Evolutionary conservation across 2,113 vertebrate species (phyloP).

Genomic region (Progne subis): DNA sequence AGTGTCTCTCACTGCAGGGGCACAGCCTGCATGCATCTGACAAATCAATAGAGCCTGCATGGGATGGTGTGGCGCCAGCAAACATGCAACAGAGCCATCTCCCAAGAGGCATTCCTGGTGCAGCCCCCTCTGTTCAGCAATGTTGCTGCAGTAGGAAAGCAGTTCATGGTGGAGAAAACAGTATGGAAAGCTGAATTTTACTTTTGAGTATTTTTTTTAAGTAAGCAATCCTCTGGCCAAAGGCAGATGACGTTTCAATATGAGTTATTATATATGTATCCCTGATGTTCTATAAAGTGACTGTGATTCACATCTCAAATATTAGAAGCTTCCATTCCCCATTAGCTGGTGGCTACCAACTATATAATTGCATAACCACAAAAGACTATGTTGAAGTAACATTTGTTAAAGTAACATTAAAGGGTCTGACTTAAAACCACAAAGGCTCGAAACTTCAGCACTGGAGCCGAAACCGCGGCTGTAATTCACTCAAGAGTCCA

Average conservation of each 20-base stretch:
- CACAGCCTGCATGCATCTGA: neutral
- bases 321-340: conserved; percentile 80
- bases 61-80: neutral
- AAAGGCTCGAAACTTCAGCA: conserved; percentile 59
- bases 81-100: neutral
- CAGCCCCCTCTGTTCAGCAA: neutral
- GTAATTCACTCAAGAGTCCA: conserved; percentile 72
- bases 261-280: conserved; percentile 58
- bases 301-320: conserved; percentile 77
- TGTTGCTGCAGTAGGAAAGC: neutral
- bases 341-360: conserved; percentile 74
- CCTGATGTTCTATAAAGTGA: conserved; percentile 69
- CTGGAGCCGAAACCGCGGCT: conserved; percentile 55
- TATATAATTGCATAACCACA: conserved; percentile 82
- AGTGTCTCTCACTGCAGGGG: neutral
- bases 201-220: conserved; percentile 3
- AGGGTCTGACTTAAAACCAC: conserved; percentile 74
- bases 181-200: conserved; percentile 28
- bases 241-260: conserved; percentile 62
- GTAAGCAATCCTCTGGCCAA: conserved; percentile 47
- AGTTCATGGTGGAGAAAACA: neutral
- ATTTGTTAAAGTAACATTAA: conserved; percentile 80
- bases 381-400: conserved; percentile 78
- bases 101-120: neutral
- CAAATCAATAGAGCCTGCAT: neutral